phyloP scores from a whole-genome alignment of 2,797 vertebrate species.

The Onychomys torridus region DNA sequence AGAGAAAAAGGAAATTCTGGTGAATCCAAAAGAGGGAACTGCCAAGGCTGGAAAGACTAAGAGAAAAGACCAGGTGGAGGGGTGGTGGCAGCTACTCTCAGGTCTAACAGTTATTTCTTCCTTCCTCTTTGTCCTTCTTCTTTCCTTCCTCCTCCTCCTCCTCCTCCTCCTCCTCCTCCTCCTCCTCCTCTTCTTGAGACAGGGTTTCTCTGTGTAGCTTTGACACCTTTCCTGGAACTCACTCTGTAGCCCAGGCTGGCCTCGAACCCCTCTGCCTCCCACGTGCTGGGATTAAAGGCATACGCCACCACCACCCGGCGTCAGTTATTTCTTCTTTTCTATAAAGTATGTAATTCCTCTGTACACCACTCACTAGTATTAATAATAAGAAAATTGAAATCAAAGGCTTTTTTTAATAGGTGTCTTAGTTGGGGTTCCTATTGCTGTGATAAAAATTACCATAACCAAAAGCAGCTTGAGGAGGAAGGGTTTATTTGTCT shows the following conservation, averaged over 20 bases:
- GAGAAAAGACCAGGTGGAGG: background rate
- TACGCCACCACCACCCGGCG: too few species aligned
- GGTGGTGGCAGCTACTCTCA: background rate
- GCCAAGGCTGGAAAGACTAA: background rate
- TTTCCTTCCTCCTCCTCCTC: too few species aligned
- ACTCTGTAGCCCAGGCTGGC: too few species aligned
- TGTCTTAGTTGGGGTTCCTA: background rate
- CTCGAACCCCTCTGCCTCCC: too few species aligned
- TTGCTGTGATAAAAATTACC: background rate
- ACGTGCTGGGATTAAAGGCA: too few species aligned
- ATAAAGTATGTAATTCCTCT: background rate
- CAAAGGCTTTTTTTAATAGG: background rate
- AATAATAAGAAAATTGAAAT: background rate
- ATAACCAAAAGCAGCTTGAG: background rate
- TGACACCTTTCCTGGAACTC: too few species aligned
- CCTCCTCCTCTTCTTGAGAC: too few species aligned
- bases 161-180: too few species aligned
- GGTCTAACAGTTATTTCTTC: background rate
- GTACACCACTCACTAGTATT: background rate
- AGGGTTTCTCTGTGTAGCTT: too few species aligned
- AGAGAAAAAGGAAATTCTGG: background rate
- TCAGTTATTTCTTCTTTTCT: background rate
- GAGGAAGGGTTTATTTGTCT: background rate
- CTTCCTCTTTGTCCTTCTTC: too few species aligned
- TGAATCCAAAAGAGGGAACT: background rate